Evolutionary conservation across 2,113 vertebrate genomes (phyloP), one percentile per base, ranked within the genome.

Genomic region (Taxidea taxus): DNA sequence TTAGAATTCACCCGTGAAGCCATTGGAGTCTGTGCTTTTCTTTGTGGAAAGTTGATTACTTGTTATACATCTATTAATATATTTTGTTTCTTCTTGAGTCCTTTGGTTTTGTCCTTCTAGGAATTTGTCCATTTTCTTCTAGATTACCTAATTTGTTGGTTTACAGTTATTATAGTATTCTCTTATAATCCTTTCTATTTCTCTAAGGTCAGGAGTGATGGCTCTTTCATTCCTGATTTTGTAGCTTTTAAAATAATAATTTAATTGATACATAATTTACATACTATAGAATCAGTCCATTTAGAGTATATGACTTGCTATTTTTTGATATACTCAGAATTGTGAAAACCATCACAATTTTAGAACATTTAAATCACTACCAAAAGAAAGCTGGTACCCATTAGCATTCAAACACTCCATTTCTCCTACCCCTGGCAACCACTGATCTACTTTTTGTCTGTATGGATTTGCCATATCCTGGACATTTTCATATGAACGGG

Each of bases 111-210:
- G n/a, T 89, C 74, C 85, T 90, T 90, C 47, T 64, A 93, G 85
- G 44, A 74, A 91, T 91, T 51, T 51, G 39, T 54, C 25, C 78
- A 70, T 78, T 92, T 95, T 95, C 34, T 66, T 80, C 44, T 64
- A 64, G 72, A 39, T 64, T 86, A 51, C 62, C 80, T 90, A 90
- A 94, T 86, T 80, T 31, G 23, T 90, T 97, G 70, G 44, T n/a
- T 77, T 92, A 62, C 6, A 72, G 2, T 92, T 88, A 51, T 70
- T 95, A 47, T 9, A 84, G 62, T 92, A 64, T 92, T 95, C 44
- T 89, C 12, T 68, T 77, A 54, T 21, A 68, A 37, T 62, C 37
- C 15, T 84, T 95, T 51, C 75, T 88, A 75, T 87, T 87, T 91
- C 29, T 94, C 16, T 90, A 77, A 88, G 83, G 23, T 83, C 42